Evolutionary conservation across 1,140 invertebrate species (phyloP), one percentile per base, ranked within the genome.

Genomic region (Papilio polyxenes): DNA sequence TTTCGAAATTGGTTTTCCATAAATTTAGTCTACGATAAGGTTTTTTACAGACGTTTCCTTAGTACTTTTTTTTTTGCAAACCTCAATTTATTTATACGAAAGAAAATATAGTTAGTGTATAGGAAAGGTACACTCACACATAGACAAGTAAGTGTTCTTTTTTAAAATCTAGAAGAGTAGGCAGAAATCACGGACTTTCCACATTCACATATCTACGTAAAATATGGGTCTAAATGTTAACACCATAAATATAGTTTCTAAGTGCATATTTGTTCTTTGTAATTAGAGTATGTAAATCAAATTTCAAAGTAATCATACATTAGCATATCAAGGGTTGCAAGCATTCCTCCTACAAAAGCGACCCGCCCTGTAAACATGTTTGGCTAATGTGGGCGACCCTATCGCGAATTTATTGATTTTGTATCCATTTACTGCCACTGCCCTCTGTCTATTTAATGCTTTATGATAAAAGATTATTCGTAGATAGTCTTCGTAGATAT

Each of bases 331-430:
- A 62, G 20, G 2, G 56, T 10, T 59, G 59, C 23, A 31, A 65
- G 59, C 59, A 31, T 65, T 11, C 59, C 20, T 65, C 59, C 20
- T 65, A 65, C 59, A 65, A 31, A 7, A 62, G 20, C 62, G 62
- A 11, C 10, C 62, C 62, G 10, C 62, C 62, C 62, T 23, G 20
- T 9, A 31, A 65, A 65, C 23, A 65, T 65, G 62, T 65, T 65
- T 20, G 62, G 20, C 62, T 20, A 10, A 23, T 23, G 62, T 65
- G 62, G 62, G 62, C 62, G 62, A 23, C 31, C 23, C 23, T 23
- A 65, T 20, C 20, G 62, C 20, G 9, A 65, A 65, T 65, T 10
- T 65, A 65, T 65, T 65, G 62, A 65, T 65, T 65, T 65, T 20
- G 62, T 65, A 23, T 65, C 62, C 20, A 23, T 13, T 65, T 65